Evolutionary conservation across 2,888 invertebrate species (phyloP), one percentile per base, ranked within the genome.

Genomic region (Halocaridina rubra): DNA sequence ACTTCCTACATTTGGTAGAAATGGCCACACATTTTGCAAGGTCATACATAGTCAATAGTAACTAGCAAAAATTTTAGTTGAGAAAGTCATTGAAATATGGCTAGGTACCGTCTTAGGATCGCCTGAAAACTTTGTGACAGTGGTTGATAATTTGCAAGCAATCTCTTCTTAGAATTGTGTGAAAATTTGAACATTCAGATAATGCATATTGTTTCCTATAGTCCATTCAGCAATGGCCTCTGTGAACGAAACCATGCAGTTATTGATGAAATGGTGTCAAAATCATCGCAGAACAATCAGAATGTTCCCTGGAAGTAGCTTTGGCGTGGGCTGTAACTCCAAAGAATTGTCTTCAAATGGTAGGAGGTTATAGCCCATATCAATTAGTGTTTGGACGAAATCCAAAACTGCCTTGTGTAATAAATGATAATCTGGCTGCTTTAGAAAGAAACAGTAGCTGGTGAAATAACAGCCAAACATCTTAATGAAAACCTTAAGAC

Each of bases 251-350:
- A n/a, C n/a, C n/a, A n/a, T n/a, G n/a, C n/a, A n/a, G n/a, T n/a
- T n/a, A n/a, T n/a, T n/a, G n/a, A 75, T 53, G 53, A 75, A 13
- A 75, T 75, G 75, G 75, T 75, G 24, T 53, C 4, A 75, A 75
- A 75, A 75, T 75, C n/a, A 46, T 75, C 19, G 75, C 24, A 46
- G 75, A 75, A n/a, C 29, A 76, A 33, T 30, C 53, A 29, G 22
- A 53, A 7, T 57, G 53, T 0, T 10, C 27, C 57, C 29, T 76
- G 29, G 13, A 5, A 19, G 19, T 24, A 76, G 76, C 29, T 0
- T 30, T 33, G 0, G 22, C 57, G n/a, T 57, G 76, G 76, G 27
- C 76, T 27, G 8, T 16, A 16, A 76, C 57, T 53, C 57, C 30
- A 76, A 76, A 1, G 57, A 39, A n/a, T n/a, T n/a, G n/a, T n/a